phyloP scores from a whole-genome alignment of 2,888 invertebrate genomes.

The Chrysolina americana region DNA sequence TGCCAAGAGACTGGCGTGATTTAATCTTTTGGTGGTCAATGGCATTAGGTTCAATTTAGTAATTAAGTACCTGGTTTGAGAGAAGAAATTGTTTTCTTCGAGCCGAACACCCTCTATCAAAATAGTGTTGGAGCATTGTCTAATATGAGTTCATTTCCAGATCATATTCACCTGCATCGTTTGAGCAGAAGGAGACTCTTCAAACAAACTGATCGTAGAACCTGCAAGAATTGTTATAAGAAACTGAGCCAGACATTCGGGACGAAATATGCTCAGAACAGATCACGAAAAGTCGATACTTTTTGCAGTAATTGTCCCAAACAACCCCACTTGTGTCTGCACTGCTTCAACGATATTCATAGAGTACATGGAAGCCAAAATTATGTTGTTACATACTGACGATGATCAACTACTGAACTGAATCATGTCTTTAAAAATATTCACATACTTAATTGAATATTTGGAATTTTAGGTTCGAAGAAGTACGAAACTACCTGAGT shows the following conservation, averaged over 20 bases:
- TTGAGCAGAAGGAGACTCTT: slow-evolving; percentile 4
- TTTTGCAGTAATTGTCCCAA: slow-evolving; percentile 26
- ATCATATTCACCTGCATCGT: not conserved
- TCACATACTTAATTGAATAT: no score
- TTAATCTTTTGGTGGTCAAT: no score
- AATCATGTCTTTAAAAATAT: no score
- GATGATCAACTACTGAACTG: no score
- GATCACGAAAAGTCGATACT: slow-evolving; percentile 28
- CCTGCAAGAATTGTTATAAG: slow-evolving; percentile 31
- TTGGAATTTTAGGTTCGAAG: no score
- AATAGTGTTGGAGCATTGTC: not conserved
- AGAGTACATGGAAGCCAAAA: not conserved
- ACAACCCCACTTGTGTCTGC: slow-evolving; percentile 26
- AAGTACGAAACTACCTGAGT: no score
- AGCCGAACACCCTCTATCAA: not conserved
- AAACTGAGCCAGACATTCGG: slow-evolving; percentile 24
- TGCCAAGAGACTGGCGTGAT: no score
- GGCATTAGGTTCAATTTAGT: no score
- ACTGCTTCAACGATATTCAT: slow-evolving; percentile 29
- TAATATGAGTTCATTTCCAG: slow-evolving; percentile 8
- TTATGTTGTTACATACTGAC: no score
- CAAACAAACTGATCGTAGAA: slow-evolving; percentile 24
- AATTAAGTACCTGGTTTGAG: no score
- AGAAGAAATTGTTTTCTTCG: no score
- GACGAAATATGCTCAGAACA: slow-evolving; percentile 24